These are phyloP conservation scores for Illadopsis cleaveri DNA, from an alignment of 2,113 vertebrate genomes.

Conservation along the genomic window DNA sequence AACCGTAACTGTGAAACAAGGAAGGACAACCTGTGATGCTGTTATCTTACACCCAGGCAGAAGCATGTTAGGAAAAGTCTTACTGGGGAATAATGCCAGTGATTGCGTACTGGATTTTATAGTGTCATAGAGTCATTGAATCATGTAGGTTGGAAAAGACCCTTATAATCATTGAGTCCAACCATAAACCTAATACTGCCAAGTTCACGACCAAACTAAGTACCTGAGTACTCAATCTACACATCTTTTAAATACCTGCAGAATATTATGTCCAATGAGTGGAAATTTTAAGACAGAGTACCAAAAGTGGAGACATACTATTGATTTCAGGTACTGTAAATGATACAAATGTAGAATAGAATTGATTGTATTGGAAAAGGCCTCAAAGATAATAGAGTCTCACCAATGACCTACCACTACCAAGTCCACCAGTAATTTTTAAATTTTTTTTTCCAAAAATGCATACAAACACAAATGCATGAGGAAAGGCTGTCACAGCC, in stretches of 20 bases:
- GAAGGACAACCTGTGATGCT: neutral
- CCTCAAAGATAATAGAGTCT: neutral
- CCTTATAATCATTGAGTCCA: neutral
- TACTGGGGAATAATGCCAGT: neutral
- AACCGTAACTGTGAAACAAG: neutral
- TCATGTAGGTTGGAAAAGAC: neutral
- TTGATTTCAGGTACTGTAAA: neutral
- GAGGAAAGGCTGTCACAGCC: neutral
- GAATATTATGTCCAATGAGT: neutral
- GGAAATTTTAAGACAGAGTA: neutral
- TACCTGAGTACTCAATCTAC: neutral
- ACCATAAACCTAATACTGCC: neutral
- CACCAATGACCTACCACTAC: neutral
- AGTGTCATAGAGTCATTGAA: neutral
- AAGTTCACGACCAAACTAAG: neutral
- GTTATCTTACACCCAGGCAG: neutral
- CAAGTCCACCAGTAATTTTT: neutral
- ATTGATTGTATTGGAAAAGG: neutral
- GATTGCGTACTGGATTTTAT: neutral
- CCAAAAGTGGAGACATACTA: neutral
- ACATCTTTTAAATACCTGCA: neutral
- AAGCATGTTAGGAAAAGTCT: neutral
- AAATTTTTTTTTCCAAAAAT: neutral
- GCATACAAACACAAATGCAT: neutral
- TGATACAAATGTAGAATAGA: neutral